Base-by-base conservation (phyloP, 2,888 invertebrate genomes). In the Eristalis pertinax region DNA sequence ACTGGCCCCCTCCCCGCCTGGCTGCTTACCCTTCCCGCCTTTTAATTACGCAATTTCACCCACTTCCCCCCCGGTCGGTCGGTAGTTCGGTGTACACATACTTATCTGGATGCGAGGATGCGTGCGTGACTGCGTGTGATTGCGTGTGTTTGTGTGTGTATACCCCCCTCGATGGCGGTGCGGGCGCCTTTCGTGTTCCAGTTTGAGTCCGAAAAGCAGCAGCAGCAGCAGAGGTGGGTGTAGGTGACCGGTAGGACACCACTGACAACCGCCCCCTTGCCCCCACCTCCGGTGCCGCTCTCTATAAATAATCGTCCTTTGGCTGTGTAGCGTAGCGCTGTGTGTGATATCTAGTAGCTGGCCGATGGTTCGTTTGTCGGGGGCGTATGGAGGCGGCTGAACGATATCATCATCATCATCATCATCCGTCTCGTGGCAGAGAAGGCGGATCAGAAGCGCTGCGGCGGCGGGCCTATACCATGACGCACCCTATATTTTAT, bases 1-100 rank as follows among this genome's bases (percentile, higher is more conserved):
- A 58, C 29, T 13, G 58, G 24, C 24, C 70, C 68, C 67, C 62
- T 19, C 8, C n/a, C n/a, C n/a, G n/a, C n/a, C n/a, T n/a, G n/a
- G n/a, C n/a, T n/a, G n/a, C n/a, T n/a, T n/a, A 75, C 83, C 86
- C 85, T 82, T 78, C 35, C 83, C 73, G 74, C 70, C 78, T 79
- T 86, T 86, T 86, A 86, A 86, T 86, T 86, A 86, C 86, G 86
- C 86, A 86, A 83, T 86, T 86, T 86, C 50, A 19, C 50, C 50
- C 19, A 2, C n/a, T 19, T 8, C 19, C 43, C 35, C 11, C 43
- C 43, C 26, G 26, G 26, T 26, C 26, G 26, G 26, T 26, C 4
- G 26, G 26, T 3, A 8, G 69, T 64, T 73, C 60, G 69, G 29
- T 82, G 41, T 73, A 68, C 68, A 76, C 32, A 41, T 15, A 76